Evolutionary conservation across 30 jellyfish, hydroid and myxozoan genomes (phyloP).

Genomic region (Mastigias papua): DNA sequence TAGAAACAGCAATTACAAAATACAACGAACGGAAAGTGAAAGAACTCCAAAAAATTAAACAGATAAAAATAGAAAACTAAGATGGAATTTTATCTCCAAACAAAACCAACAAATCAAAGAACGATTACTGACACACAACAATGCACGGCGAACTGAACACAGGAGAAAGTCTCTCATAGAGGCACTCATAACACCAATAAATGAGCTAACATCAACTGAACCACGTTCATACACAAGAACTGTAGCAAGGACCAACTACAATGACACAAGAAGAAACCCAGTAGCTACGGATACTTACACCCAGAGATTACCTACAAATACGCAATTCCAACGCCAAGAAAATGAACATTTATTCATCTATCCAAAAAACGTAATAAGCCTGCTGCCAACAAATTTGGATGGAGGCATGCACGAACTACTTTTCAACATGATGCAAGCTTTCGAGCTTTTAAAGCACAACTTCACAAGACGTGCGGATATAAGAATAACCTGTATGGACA

Average conservation of each 20-base stretch:
- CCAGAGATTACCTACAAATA: neutral
- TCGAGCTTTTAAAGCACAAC: slow-evolving; percentile 49
- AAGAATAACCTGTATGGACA: slow-evolving; percentile 60
- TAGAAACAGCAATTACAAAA: neutral
- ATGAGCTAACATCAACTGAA: neutral
- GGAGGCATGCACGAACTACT: too few species aligned
- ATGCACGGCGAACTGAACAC: neutral
- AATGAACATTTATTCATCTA: neutral
- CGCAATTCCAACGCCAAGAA: neutral
- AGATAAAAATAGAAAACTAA: neutral
- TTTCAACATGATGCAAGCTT: slow-evolving; percentile 48
- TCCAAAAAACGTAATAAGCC: neutral
- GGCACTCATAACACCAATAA: neutral
- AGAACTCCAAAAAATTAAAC: neutral
- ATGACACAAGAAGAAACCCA: neutral
- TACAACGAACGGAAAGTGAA: neutral
- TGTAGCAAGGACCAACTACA: neutral
- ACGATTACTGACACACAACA: neutral
- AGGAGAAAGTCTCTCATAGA: neutral
- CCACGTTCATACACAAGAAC: neutral
- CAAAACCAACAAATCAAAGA: neutral
- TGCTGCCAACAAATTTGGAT: too few species aligned
- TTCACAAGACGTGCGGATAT: slow-evolving; percentile 30
- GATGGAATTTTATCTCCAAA: neutral
- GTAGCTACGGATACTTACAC: too few species aligned